Evolutionary conservation across 2,797 vertebrate genomes (phyloP).

Genomic region (Momotus momota): DNA sequence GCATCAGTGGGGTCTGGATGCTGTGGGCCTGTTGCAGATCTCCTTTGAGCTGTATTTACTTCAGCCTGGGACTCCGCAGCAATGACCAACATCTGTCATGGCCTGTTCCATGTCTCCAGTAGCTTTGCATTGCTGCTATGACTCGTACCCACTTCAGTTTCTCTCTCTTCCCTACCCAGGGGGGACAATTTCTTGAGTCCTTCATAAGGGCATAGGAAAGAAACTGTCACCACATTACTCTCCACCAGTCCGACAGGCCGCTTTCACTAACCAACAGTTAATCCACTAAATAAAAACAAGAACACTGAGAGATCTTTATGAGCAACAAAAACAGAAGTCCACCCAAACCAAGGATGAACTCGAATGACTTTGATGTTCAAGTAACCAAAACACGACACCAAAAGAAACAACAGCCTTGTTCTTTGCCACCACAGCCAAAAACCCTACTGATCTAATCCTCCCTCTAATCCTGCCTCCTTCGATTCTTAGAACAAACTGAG

Average conservation of each 20-base stretch:
- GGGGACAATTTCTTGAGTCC: background rate
- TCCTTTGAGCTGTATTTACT: background rate
- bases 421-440: background rate
- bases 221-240: background rate
- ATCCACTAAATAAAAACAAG: background rate
- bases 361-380: background rate
- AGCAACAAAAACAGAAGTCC: background rate
- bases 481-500: background rate
- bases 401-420: background rate
- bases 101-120: background rate
- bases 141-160: background rate
- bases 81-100: background rate
- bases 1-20: background rate
- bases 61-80: background rate
- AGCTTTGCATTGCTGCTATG: background rate
- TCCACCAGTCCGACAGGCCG: background rate
- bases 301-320: background rate
- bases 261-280: background rate
- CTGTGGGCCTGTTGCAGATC: background rate
- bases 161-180: fast-evolving
- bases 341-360: background rate
- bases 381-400: background rate
- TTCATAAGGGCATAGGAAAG: background rate
- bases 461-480: conserved; percentile 22
- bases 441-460: background rate